Evolutionary conservation across 2,797 vertebrate species (phyloP).

Genomic region (Okamejei kenojei): DNA sequence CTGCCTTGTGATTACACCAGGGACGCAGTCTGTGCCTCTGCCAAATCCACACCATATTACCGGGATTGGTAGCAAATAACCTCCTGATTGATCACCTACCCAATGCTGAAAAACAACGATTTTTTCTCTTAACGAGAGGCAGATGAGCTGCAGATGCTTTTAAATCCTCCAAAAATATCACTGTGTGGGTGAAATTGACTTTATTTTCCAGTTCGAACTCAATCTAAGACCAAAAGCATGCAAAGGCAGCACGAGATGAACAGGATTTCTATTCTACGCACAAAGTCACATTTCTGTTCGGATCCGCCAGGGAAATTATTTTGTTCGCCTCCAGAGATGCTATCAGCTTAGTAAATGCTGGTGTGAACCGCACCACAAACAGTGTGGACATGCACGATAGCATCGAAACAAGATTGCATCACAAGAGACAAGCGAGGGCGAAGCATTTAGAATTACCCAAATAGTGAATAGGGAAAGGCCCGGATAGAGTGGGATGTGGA

Average conservation of each 20-base stretch:
- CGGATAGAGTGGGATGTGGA: too few relatives aligned
- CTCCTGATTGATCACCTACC: constrained; percentile 4
- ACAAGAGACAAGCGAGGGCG: not conserved
- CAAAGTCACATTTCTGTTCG: not conserved
- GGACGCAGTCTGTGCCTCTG: not conserved
- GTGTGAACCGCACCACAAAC: not conserved
- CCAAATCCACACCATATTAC: constrained; percentile 18
- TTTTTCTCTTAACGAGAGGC: constrained; percentile 6
- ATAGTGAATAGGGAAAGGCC: too few relatives aligned
- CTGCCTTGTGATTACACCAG: not conserved
- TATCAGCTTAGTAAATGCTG: not conserved
- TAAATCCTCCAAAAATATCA: too few relatives aligned
- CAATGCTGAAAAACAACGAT: constrained; percentile 16
- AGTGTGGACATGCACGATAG: not conserved
- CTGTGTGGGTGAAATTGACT: not conserved
- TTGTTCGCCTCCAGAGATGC: not conserved
- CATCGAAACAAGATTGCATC: not conserved
- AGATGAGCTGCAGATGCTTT: constrained; percentile 2
- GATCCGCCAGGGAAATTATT: not conserved
- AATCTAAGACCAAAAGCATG: not conserved
- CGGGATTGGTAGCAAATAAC: not conserved
- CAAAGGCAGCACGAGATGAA: not conserved
- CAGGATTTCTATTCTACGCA: not conserved
- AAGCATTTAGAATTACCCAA: not conserved
- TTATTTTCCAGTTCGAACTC: not conserved